Conservation (phyloP, 2,113 vertebrate species). For the Phalacrocorax carbo region DNA sequence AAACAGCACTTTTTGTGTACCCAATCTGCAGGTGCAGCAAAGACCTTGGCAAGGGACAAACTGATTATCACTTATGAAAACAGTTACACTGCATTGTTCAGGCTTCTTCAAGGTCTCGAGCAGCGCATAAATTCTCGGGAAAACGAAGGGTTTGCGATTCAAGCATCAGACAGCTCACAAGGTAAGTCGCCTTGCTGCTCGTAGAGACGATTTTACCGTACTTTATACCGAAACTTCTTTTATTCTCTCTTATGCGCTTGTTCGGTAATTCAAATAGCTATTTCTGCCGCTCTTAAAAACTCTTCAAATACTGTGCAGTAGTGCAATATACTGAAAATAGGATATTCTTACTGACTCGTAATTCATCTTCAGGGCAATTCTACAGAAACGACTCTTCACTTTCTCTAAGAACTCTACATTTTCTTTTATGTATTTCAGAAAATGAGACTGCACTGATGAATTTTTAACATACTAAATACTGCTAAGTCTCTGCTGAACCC, state of each 20-base stretch:
- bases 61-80: conserved; percentile 74
- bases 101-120: conserved; percentile 87
- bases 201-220: background rate
- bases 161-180: conserved; percentile 30
- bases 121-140: conserved; percentile 81
- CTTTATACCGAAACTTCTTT: background rate
- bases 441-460: background rate
- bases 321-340: background rate
- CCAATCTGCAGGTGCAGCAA: conserved; percentile 78
- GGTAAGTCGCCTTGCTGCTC: conserved; percentile 69
- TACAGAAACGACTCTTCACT: background rate
- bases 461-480: background rate
- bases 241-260: background rate
- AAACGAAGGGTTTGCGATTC: conserved; percentile 47
- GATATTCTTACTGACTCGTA: background rate
- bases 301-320: background rate
- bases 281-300: background rate
- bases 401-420: background rate
- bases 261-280: background rate
- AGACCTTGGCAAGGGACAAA: conserved; percentile 76
- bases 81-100: conserved; percentile 83
- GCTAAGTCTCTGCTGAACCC: background rate
- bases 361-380: background rate
- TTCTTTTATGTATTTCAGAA: background rate
- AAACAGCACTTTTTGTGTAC: conserved; percentile 20